Percentiles rank a stretch among this genome's conserved stretches.
Evolutionary conservation across 2,113 vertebrate genomes (phyloP).

Genomic region (Forbesichthys papilliferus): DNA sequence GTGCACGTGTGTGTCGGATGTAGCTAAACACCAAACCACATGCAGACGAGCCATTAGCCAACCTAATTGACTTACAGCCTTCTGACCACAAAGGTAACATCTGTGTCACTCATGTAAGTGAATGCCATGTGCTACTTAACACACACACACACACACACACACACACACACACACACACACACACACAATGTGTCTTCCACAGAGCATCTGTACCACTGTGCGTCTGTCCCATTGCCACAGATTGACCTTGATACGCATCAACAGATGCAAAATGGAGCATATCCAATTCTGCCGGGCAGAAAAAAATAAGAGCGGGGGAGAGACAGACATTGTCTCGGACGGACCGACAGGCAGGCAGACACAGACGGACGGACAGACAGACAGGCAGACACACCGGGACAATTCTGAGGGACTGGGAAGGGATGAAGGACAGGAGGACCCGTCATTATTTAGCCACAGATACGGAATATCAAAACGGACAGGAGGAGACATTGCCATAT

Average conservation of each 20-base stretch:
- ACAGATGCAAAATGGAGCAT: constrained; percentile 21
- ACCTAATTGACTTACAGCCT: constrained; percentile 66
- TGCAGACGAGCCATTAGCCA: constrained; percentile 63
- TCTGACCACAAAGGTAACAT: constrained; percentile 71
- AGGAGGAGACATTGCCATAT: constrained; percentile 47
- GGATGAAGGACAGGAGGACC: constrained; percentile 49
- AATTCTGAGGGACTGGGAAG: neutral
- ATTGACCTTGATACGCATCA: constrained; percentile 61
- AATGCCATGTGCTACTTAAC: constrained; percentile 41
- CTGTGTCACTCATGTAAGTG: constrained; percentile 64
- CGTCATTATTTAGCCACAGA: constrained; percentile 65
- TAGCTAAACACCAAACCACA: constrained; percentile 17
- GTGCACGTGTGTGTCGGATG: constrained; percentile 6
- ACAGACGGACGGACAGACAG: neutral
- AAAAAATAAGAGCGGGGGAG: constrained; percentile 1
- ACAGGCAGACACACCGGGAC: neutral
- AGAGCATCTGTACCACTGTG: constrained; percentile 44
- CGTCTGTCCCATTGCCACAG: constrained; percentile 34
- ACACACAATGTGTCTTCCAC: constrained; percentile 12
- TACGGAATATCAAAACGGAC: constrained; percentile 58
- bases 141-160: constrained; percentile 22
- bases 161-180: constrained; percentile 24
- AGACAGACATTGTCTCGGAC: neutral
- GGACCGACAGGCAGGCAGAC: neutral
- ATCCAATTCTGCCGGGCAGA: constrained; percentile 38